Base-by-base conservation (phyloP, 2,113 vertebrate genomes). In the Trematomus loennbergii region DNA sequence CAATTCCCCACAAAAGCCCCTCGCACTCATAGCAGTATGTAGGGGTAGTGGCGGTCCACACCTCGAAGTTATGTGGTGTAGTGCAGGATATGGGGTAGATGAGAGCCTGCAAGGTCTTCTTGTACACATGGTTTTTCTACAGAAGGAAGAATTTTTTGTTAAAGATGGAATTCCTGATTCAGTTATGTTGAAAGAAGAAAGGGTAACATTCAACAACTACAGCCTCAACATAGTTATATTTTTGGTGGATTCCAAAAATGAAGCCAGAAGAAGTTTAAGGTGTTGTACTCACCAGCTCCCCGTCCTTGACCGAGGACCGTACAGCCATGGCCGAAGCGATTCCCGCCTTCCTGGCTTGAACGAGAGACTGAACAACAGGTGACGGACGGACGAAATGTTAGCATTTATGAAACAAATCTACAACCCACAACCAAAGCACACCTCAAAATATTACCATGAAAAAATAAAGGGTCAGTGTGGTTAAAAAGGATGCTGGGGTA, bases 1-100 rank as follows among this genome's bases (percentile, higher is more conserved):
- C 97, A 1, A 99, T 99, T 53, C 98, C 98, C 98, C 98, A 99
- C 75, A 99, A 94, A 62, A 99, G 94, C 6, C 98, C 98, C 91
- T 99, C 98, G 2, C 98, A 99, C 71, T 99, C 98, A 0, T 99
- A 99, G 95, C 98, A 99, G 94, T 99, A 99, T 12, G 98, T 99
- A 0, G 98, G 98, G 1, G 98, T 97, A 0, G 98, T 98, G 78
- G 98, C 97, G 0, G 97, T 96, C 98, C 98, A 99, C 55, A 99
- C 95, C 79, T 99, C 98, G 1, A 99, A 99, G 94, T 98, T 98
- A 91, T 99, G 98, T 0, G 98, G 98, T 1, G 97, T 99, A 25
- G 98, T 99, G 89, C 97, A 99, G 18, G 98, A 99, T 90, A 99
- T 99, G 61, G 98, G 98, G 89, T 99, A 99, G 94, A 99, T 98